Evolutionary conservation across 1,140 invertebrate genomes (phyloP), one percentile per base, ranked within the genome.

Genomic region (Pemphigus obesinymphae): DNA sequence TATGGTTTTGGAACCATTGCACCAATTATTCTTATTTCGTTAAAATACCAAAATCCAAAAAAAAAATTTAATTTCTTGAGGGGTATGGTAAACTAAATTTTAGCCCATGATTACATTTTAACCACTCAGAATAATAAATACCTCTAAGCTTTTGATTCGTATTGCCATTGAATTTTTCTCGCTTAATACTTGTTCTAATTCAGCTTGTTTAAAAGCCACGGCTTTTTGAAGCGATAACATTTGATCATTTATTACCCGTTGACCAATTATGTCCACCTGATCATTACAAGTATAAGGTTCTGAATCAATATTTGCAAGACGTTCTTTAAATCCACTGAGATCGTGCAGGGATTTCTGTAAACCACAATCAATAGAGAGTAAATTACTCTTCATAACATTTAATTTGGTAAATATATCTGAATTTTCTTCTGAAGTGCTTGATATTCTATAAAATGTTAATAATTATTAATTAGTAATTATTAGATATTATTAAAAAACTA

Each of bases 311-410:
- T 80, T 80, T 20, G 76, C 17, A 43, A 80, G 37, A 2, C 55
- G 37, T 63, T 80, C 76, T 80, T 80, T 80, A 45, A 80, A 80
- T 43, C 55, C 17, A 31, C 53, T 61, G 45, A 61, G 34, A 80
- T 80, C 55, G 37, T 80, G 76, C 23, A 80, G 11, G n/a, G 76
- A 61, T n/a, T 80, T 63, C 34, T 80, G 76, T 43, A 80, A 11
- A 1, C 55, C 76, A 80, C 76, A 80, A 58, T 80, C 55, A 61
- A 80, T 80, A 45, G 55, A 58, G 10, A 80, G 76, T 80, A 80
- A 80, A 20, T 45, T 80, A 15, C 76, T 80, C 50, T 80, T 80
- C 37, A 80, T 80, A 23, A 10, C n/a, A 45, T 80, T 80, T 80
- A 80, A 63, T 61, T 80, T 73, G 15, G 37, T 61, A 20, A 61